Percentiles rank a stretch among this genome's conserved stretches.
Evolutionary conservation across 2,888 invertebrate genomes (phyloP).

Genomic region (Villa cingulata): DNA sequence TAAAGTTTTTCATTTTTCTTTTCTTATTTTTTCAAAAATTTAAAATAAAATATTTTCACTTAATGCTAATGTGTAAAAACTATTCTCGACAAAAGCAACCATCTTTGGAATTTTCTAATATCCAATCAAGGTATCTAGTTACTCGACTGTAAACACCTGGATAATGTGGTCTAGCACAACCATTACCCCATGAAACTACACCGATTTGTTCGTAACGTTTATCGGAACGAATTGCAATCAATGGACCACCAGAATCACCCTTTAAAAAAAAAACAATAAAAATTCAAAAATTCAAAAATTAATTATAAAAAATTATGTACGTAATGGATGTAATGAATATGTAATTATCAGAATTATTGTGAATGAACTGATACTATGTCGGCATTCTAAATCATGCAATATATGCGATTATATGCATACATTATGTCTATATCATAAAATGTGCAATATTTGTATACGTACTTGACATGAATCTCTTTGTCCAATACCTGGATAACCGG

Average conservation of each 20-base stretch:
- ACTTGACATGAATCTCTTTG: slow-evolving; percentile 74
- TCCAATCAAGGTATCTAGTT: slow-evolving; percentile 72
- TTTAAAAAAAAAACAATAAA: slow-evolving; percentile 10
- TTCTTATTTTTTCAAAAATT: too few relatives aligned
- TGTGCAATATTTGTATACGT: slow-evolving; percentile 13
- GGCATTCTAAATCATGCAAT: neutral
- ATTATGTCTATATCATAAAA: neutral
- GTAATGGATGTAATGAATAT: neutral
- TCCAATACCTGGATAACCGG: slow-evolving; percentile 58
- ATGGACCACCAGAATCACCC: slow-evolving; percentile 47
- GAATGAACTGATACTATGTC: too few relatives aligned
- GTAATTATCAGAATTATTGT: too few relatives aligned
- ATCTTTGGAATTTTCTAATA: slow-evolving; percentile 60
- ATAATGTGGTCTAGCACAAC: slow-evolving; percentile 71
- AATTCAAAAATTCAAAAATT: too few relatives aligned
- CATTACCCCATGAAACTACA: slow-evolving; percentile 83
- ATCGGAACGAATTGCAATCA: slow-evolving; percentile 55
- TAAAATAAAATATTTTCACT: too few relatives aligned
- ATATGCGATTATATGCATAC: neutral
- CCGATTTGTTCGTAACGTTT: slow-evolving; percentile 71
- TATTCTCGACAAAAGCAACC: slow-evolving; percentile 67
- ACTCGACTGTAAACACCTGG: slow-evolving; percentile 77
- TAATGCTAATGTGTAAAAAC: neutral
- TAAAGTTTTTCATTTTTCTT: too few relatives aligned
- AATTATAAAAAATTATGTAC: neutral